Conservation (phyloP, 64 coral and sea anemone genomes). For the Catalaphyllia jardinei region DNA sequence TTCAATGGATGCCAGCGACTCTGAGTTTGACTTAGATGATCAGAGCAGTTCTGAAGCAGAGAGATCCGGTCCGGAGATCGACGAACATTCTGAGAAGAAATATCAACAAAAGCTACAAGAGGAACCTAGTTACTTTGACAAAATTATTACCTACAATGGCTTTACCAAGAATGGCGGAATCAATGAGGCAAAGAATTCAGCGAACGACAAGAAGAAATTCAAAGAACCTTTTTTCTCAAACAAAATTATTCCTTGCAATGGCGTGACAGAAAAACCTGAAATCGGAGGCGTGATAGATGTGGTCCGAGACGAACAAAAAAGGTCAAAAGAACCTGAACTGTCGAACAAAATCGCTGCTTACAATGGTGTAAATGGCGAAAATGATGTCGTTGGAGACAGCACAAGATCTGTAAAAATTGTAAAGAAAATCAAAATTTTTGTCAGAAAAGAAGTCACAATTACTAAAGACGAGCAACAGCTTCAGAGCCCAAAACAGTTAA, state of each 20-base stretch:
- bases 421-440: constrained; percentile 45
- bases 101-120: neutral
- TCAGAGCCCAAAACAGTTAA: neutral
- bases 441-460: constrained; percentile 15
- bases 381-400: neutral
- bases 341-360: neutral
- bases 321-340: neutral
- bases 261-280: constrained; percentile 2
- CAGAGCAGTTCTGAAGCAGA: neutral
- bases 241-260: neutral
- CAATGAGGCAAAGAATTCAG: neutral
- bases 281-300: neutral
- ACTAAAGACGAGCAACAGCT: neutral
- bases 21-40: constrained; percentile 12
- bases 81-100: neutral
- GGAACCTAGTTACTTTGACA: neutral
- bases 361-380: neutral
- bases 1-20: constrained; percentile 1
- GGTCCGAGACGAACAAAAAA: neutral
- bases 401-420: constrained; percentile 30
- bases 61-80: neutral
- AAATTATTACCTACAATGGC: neutral
- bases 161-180: neutral
- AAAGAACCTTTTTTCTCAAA: neutral
- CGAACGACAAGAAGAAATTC: neutral